Evolutionary conservation across 1,140 invertebrate species (phyloP), one percentile per base, ranked within the genome.

Genomic region (Charaxes varanes): DNA sequence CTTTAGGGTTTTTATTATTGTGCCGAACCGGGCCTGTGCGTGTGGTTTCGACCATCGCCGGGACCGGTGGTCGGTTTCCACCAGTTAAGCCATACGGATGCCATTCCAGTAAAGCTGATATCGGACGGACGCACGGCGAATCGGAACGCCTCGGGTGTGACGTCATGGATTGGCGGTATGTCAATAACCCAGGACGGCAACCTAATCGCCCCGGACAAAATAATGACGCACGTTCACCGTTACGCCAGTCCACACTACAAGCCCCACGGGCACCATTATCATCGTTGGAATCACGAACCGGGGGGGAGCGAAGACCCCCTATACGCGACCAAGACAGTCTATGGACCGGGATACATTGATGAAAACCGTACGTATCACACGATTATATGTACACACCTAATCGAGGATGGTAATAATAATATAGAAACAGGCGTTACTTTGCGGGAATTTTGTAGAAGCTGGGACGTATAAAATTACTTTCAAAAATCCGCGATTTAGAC

Each of bases 41-140:
- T 68, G 59, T 53, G 56, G 42, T 53, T 73, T 54, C 52, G 66
- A 62, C 54, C 49, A 50, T 73, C 71, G 68, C 67, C 68, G 62
- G 62, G 65, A 58, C 63, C 69, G 71, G 53, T 69, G 55, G 47
- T 53, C 57, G 67, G 54, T 58, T 64, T 41, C 68, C 55, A 55
- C n/a, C 62, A 67, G 62, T 73, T 83, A 80, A 83, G 79, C 60
- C 59, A 70, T 70, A 69, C 72, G 76, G 79, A 77, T 80, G 66
- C 67, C 58, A 78, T 83, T 83, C 64, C 79, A 83, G 79, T 80
- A 80, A 83, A 80, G 66, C 76, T 83, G 79, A 79, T 76, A 64
- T 73, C 72, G 56, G 76, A 80, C 45, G 74, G 76, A 64, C 54
- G 76, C 49, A 63, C 53, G 52, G 57, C 64, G 38, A 80, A 76